phyloP scores from a whole-genome alignment of 2,113 vertebrate species.

The Tapirus terrestris region DNA sequence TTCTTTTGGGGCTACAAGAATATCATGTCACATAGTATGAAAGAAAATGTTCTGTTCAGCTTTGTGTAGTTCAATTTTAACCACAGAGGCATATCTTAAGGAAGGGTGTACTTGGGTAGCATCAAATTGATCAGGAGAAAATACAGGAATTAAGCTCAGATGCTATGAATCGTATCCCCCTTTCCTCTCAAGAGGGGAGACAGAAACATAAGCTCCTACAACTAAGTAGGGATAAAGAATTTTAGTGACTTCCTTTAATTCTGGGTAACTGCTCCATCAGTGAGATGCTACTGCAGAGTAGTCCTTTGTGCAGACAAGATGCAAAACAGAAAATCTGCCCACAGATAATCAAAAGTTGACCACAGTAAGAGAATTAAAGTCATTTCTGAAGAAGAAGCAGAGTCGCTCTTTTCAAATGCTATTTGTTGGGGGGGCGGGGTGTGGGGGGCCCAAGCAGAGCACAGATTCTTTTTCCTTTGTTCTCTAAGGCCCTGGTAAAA shows the following conservation, averaged over 20 bases:
- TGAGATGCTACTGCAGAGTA: background rate
- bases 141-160: background rate
- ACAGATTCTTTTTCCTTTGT: background rate
- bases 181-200: background rate
- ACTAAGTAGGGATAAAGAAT: background rate
- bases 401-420: background rate
- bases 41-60: background rate
- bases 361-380: conserved; percentile 2
- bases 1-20: conserved; percentile 41
- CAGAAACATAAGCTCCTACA: background rate
- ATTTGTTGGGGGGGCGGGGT: background rate
- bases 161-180: background rate
- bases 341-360: conserved; percentile 12
- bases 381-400: conserved; percentile 15
- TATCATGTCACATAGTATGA: background rate
- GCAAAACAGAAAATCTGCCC: conserved; percentile 1
- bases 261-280: background rate
- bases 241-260: conserved; percentile 36
- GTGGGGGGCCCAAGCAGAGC: background rate
- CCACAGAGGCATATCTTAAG: background rate
- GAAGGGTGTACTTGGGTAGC: background rate
- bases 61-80: conserved; percentile 17
- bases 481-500: conserved; percentile 5
- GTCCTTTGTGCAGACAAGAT: background rate
- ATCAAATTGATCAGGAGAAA: background rate